phyloP scores from a whole-genome alignment of 2,113 vertebrate species.

The Syngnathus typhle region DNA sequence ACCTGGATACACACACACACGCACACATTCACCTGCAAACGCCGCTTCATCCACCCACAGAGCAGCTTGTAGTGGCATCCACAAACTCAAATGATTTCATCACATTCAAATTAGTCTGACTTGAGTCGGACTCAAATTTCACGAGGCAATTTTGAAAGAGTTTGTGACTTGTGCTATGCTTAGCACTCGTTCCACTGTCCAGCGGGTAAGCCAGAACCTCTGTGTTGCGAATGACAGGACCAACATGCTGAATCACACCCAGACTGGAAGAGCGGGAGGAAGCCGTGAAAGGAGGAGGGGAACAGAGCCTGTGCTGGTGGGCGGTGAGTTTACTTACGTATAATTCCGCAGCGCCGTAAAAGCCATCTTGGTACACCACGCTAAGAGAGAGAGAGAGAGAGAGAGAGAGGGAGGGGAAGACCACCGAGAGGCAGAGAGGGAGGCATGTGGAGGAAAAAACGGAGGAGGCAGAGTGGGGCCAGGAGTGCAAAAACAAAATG shows the following conservation, averaged over 20 bases:
- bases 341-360: slow-evolving; percentile 75
- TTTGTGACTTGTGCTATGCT: neutral
- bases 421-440: slow-evolving; percentile 2
- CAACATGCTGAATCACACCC: slow-evolving; percentile 63
- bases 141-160: neutral
- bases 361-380: slow-evolving; percentile 78
- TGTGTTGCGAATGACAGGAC: slow-evolving; percentile 55
- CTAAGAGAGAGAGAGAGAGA: slow-evolving; percentile 50
- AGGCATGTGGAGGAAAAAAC: slow-evolving; percentile 1
- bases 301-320: slow-evolving; percentile 38
- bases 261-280: slow-evolving; percentile 39
- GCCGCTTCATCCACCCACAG: slow-evolving; percentile 26
- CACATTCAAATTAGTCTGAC: neutral
- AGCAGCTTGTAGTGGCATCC: slow-evolving; percentile 40
- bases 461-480: slow-evolving; percentile 35
- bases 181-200: slow-evolving; percentile 16
- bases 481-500: slow-evolving; percentile 40
- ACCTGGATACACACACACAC: slow-evolving; percentile 58
- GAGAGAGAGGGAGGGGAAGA: neutral
- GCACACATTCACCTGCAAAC: slow-evolving; percentile 5
- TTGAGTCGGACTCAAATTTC: neutral
- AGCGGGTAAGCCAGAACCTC: slow-evolving; percentile 54
- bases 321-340: slow-evolving; percentile 71
- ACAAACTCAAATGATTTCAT: slow-evolving; percentile 4
- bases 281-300: slow-evolving; percentile 40